Conservation (phyloP, 2,797 vertebrate genomes). For the Bradypodion ventrale region DNA sequence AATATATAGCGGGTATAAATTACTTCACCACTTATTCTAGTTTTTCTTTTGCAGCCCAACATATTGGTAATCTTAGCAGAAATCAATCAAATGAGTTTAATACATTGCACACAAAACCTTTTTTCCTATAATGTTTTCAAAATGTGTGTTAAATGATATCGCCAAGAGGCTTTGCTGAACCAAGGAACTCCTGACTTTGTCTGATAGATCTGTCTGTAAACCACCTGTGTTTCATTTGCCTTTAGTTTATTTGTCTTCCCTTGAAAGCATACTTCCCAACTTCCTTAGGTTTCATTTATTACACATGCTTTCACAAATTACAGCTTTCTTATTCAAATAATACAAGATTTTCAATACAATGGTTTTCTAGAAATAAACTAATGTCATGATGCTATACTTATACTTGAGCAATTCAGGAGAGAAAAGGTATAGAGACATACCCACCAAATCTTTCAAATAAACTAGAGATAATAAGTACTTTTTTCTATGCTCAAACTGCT, state of each 20-base stretch:
- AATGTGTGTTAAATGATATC: constrained; percentile 66
- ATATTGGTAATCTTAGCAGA: constrained; percentile 71
- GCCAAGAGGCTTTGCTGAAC: constrained; percentile 62
- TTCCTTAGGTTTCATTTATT: constrained; percentile 42
- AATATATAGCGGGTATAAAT: constrained; percentile 73
- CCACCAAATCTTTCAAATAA: neutral
- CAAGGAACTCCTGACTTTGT: constrained; percentile 54
- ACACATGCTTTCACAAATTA: constrained; percentile 7
- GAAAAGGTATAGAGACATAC: constrained; percentile 21
- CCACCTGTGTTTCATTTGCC: constrained; percentile 39
- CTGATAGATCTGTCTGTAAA: constrained; percentile 51
- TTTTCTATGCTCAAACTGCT: neutral
- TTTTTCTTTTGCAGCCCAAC: constrained; percentile 64
- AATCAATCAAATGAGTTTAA: constrained; percentile 73
- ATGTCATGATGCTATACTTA: constrained; percentile 37
- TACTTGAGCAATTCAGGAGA: neutral
- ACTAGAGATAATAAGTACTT: neutral
- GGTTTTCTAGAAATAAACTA: constrained; percentile 22
- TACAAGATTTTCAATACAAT: neutral
- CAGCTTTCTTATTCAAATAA: constrained; percentile 26
- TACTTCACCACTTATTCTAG: constrained; percentile 63
- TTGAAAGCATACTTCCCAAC: constrained; percentile 49
- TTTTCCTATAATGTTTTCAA: constrained; percentile 62
- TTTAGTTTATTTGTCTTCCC: constrained; percentile 55
- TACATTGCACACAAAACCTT: constrained; percentile 55